phyloP scores from a whole-genome alignment of 2,113 vertebrate species.

The Elephas maximus region DNA sequence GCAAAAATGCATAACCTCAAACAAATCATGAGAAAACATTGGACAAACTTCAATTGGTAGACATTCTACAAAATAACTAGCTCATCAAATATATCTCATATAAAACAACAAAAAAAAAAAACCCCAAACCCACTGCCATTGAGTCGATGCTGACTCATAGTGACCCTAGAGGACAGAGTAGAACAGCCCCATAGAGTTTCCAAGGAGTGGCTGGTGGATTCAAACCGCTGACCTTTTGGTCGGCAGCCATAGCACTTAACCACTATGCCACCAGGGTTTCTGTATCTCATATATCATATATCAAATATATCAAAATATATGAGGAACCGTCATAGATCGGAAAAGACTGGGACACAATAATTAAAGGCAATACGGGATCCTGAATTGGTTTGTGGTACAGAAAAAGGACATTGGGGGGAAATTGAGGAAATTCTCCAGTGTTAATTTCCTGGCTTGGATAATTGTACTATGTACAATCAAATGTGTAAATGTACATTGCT shows the following conservation, averaged over 20 bases:
- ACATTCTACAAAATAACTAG: background rate
- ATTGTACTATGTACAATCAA: background rate
- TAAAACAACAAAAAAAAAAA: too few species aligned
- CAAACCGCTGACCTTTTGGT: too few species aligned
- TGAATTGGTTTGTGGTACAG: constrained; percentile 2
- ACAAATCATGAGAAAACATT: background rate
- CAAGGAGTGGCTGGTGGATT: too few species aligned
- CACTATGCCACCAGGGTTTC: too few species aligned
- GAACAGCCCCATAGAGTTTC: too few species aligned
- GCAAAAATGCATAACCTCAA: background rate
- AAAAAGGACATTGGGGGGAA: background rate
- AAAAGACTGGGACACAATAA: background rate
- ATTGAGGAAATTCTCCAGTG: background rate
- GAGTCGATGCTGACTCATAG: too few species aligned
- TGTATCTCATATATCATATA: background rate
- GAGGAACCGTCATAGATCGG: background rate
- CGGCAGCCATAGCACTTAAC: too few species aligned
- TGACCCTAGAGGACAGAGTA: too few species aligned
- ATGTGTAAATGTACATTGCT: constrained; percentile 20
- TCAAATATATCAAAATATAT: constrained; percentile 8
- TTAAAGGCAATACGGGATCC: background rate
- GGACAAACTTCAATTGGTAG: background rate
- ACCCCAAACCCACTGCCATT: too few species aligned
- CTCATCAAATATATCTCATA: background rate
- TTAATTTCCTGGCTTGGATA: background rate